Evolutionary conservation across 2,797 vertebrate species (phyloP), one percentile per base, ranked within the genome.

Genomic region (Sparus aurata): DNA sequence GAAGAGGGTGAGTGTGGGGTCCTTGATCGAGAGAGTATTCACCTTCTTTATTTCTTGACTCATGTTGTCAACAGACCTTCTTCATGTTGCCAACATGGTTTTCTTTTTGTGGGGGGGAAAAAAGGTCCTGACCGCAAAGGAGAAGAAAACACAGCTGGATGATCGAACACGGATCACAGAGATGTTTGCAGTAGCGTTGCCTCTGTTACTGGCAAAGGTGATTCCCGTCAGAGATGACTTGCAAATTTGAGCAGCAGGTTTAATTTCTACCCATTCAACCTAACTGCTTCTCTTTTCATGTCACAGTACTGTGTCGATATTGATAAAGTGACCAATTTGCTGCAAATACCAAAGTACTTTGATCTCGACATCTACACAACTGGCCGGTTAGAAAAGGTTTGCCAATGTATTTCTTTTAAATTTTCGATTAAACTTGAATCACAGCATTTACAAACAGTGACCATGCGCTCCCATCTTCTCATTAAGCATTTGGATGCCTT

Each of bases 301-400:
- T 71, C 25, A 7, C 25, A 99, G 98, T 99, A 99, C 89, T 97
- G 97, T 70, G 92, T 98, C 85, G 98, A 99, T 93, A 96, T 98
- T 72, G 98, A 99, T 81, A 99, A 99, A 89, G 96, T 98, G 87
- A 98, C 97, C 77, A 99, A 98, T 85, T 94, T 99, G 76, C 85
- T 99, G 79, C 97, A 97, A 88, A 94, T 99, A 90, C 97, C 98
- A 75, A 97, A 98, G 75, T 98, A 96, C 91, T 99, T 99, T 92
- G 98, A 99, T 90, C 95, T 99, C 87, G 98, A 99, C 93, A 99
- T 99, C 85, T 99, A 98, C 87, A 99, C 97, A 84, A 98, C 98
- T 22, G 98, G 98, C 12, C 92, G 98, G 87, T 93, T 99, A 91
- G 98, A 99, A 93, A 99, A 99, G 97, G 98, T 99, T 95, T 79